These are phyloP conservation scores for Xanthorhoe spadicearia DNA, from an alignment of 2,888 invertebrate genomes.

Conservation along the genomic window DNA sequence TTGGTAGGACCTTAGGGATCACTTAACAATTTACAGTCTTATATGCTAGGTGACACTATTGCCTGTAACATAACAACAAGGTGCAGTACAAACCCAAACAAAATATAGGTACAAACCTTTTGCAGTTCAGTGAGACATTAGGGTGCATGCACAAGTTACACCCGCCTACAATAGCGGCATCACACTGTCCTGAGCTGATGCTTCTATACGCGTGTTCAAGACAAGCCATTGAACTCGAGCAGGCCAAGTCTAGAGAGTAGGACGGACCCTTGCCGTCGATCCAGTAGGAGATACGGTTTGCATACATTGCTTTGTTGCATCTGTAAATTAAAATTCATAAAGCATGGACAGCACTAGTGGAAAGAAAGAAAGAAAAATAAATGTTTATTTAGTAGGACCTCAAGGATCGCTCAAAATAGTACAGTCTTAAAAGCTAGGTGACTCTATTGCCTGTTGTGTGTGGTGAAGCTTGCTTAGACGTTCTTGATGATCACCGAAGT, in stretches of 20 bases:
- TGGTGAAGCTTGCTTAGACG: too few species aligned
- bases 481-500: too few species aligned
- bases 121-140: constrained; percentile 49
- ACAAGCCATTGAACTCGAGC: constrained; percentile 56
- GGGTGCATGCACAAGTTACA: constrained; percentile 84
- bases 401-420: too few species aligned
- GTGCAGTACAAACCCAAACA: background rate
- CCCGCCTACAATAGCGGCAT: constrained; percentile 85
- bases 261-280: constrained; percentile 62
- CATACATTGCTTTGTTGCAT: constrained; percentile 60
- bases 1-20: too few species aligned
- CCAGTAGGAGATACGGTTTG: constrained; percentile 66
- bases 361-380: too few species aligned
- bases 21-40: too few species aligned
- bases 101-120: constrained; percentile 43
- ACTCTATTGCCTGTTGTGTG: too few species aligned
- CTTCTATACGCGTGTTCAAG: constrained; percentile 59
- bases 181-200: constrained; percentile 59
- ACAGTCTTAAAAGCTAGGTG: too few species aligned
- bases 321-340: constrained; percentile 40
- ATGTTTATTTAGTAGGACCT: too few species aligned
- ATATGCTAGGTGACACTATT: too few species aligned
- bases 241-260: constrained; percentile 54
- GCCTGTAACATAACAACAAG: background rate
- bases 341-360: too few species aligned